Evolutionary conservation across 2,888 invertebrate genomes (phyloP), one percentile per base, ranked within the genome.

Genomic region (Cantharis rufa): DNA sequence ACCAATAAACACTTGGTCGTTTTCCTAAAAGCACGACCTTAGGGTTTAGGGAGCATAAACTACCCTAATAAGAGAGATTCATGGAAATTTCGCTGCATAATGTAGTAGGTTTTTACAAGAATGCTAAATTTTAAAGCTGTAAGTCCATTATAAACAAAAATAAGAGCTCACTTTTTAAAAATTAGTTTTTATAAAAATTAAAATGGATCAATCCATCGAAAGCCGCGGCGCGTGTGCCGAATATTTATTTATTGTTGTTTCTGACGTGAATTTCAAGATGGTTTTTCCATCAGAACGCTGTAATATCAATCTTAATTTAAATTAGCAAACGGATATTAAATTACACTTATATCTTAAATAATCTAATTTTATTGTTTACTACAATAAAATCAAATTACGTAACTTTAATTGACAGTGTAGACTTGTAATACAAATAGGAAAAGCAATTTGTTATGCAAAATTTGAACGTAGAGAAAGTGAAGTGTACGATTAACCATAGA

Each of bases 401-500:
- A 21, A 21, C 24, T 66, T 66, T 66, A 77, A 73, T 77, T 77
- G 77, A 77, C 70, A 71, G 68, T 69, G 71, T 64, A 71, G 74
- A 74, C 77, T 69, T 71, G 24, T 62, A 72, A 66, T 73, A 69
- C 64, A 66, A 66, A 61, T 70, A 71, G 74, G 70, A 72, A 66
- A 72, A 61, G 68, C 71, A 71, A 78, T 78, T 78, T 78, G 74
- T 78, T 71, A 77, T 74, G 70, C 74, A 76, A 63, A 72, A 70
- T 63, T 76, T 48, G 74, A 66, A 74, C 71, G 70, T 68, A 32
- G 73, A 71, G 72, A 75, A 66, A 78, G 71, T 74, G 72, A 71
- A 78, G 74, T 76, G 73, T 71, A 74, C 76, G 74, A 80, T 80
- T 80, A 80, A 78, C 79, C 78, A 75, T 69, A 74, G 78, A 80